Evolutionary conservation across 2,888 invertebrate species (phyloP).

Genomic region (Synanthedon tipuliformis): DNA sequence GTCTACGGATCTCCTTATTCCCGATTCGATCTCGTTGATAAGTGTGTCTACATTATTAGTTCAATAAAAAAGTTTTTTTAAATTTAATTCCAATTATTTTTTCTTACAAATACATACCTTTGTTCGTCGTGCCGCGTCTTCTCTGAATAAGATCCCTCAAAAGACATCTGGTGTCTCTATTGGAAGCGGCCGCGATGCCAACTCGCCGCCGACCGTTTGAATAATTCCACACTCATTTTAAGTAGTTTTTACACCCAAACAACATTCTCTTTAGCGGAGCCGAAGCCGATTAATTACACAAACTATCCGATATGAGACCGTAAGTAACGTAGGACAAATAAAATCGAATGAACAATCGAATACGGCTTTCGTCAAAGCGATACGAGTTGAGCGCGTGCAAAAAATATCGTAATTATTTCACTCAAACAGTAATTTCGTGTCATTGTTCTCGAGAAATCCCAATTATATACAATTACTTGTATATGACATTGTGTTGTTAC

Average conservation of each 20-base stretch:
- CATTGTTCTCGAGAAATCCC: slow-evolving; percentile 68
- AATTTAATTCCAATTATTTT: too few species aligned
- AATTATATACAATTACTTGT: slow-evolving; percentile 69
- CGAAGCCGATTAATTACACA: background rate
- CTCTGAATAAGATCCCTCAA: background rate
- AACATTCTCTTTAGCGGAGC: background rate
- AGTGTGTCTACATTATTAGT: too few species aligned
- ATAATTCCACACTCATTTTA: background rate
- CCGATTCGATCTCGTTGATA: too few species aligned
- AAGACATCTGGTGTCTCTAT: background rate
- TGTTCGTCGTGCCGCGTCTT: too few species aligned
- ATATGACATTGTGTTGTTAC: slow-evolving; percentile 60
- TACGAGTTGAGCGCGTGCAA: slow-evolving; percentile 37
- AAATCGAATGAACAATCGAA: slow-evolving; percentile 35
- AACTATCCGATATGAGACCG: background rate
- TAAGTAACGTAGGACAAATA: slow-evolving; percentile 11
- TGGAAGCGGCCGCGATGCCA: background rate
- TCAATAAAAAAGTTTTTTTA: too few species aligned
- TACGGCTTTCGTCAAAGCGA: slow-evolving; percentile 57
- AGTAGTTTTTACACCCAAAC: background rate
- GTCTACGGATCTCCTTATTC: too few species aligned
- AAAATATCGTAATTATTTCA: slow-evolving; percentile 60
- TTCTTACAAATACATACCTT: too few species aligned
- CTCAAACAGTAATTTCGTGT: slow-evolving; percentile 61
- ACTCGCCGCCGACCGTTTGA: background rate